These are phyloP conservation scores for Clepsis dumicolana DNA, from an alignment of 2,888 invertebrate genomes.

Conservation along the genomic window DNA sequence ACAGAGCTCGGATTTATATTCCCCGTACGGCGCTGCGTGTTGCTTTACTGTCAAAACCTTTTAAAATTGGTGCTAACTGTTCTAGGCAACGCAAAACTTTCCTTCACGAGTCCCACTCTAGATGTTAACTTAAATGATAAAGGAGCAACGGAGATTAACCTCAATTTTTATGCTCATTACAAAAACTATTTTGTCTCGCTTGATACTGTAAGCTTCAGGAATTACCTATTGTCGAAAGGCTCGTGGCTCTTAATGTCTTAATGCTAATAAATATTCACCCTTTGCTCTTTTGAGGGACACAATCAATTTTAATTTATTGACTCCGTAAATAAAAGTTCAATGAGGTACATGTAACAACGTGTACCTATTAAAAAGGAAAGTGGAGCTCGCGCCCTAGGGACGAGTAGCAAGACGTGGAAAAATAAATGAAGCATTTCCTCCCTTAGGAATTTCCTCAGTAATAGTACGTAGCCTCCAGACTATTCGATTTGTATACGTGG, in stretches of 20 bases:
- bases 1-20: conserved; percentile 38
- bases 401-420: conserved; percentile 37
- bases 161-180: not conserved
- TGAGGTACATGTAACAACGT: conserved; percentile 10
- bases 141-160: conserved; percentile 1
- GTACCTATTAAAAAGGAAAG: conserved; percentile 33
- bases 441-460: conserved; percentile 27
- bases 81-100: conserved; percentile 24
- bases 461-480: conserved; percentile 22
- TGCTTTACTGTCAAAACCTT: conserved; percentile 22
- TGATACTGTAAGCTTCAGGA: not conserved
- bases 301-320: conserved; percentile 19
- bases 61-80: conserved; percentile 26
- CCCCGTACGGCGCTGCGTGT: conserved; percentile 18
- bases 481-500: not conserved
- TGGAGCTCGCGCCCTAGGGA: conserved; percentile 36
- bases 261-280: conserved; percentile 13
- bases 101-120: not conserved
- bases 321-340: conserved; percentile 18
- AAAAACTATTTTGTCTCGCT: not conserved
- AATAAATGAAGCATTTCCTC: conserved; percentile 38
- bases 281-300: conserved; percentile 8
- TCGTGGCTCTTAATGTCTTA: too few relatives aligned
- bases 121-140: conserved; percentile 8
- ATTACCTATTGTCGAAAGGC: not conserved